Evolutionary conservation across 2,888 invertebrate genomes (phyloP), one percentile per base, ranked within the genome.

Genomic region (Eupithecia dodoneata): DNA sequence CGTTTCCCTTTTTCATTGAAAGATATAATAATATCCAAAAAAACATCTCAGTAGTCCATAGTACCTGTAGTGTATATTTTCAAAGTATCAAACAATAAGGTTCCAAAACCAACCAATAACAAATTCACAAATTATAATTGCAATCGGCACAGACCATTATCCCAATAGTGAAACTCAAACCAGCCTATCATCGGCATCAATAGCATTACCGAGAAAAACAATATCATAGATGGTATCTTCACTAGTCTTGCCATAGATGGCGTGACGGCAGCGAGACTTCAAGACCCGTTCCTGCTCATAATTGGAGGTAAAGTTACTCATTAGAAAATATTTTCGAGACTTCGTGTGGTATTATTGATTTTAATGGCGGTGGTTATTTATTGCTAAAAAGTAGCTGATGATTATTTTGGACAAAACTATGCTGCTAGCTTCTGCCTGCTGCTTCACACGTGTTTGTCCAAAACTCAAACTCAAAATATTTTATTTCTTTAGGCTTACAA

Each of bases 231-330:
- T 69, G 18, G 5, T 69, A 44, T 44, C 88, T 59, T 87, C 88
- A 92, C 93, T 93, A 89, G 87, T 88, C 87, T 86, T 85, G 87
- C 94, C 93, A 84, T 93, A 94, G 86, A 94, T 87, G 94, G 94
- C 77, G 83, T 92, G 92, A 92, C 90, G 87, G 87, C 88, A 86
- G 84, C 89, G 86, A 89, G 88, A 88, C 90, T 87, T 93, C 92
- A 92, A 89, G 88, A 89, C 91, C 87, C 90, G 91, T 91, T 93
- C 92, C 92, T 92, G 91, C 90, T 92, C 92, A 92, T 94, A 93
- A 94, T 94, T 94, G 94, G 91, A 90, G 83, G 90, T 87, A 89
- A 88, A 87, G 85, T 86, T 87, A 89, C 88, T 91, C 90, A 92
- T 92, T 92, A 91, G 87, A 91, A 89, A 88, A 88, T 86, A 85